Conservation (phyloP, 2,113 vertebrate genomes). For the Crotophaga sulcirostris region DNA sequence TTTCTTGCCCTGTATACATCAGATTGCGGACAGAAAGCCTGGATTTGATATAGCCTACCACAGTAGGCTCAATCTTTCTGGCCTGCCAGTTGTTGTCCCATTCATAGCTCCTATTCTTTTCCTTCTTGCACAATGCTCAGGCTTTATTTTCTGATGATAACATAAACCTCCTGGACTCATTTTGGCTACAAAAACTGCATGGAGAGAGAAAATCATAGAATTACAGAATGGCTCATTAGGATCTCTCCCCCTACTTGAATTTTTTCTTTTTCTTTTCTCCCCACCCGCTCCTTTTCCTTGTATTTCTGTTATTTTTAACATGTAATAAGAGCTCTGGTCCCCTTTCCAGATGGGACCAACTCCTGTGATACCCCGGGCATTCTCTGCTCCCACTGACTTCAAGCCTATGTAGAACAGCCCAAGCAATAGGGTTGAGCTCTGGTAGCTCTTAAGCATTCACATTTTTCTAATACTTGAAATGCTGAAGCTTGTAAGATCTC, state of each 20-base stretch:
- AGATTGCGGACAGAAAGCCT: not conserved
- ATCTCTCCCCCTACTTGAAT: fast-evolving
- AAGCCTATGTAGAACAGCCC: not conserved
- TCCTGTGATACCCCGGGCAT: not conserved
- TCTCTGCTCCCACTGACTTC: not conserved
- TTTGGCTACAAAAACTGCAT: not conserved
- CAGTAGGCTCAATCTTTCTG: not conserved
- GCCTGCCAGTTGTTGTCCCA: not conserved
- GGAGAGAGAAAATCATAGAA: not conserved
- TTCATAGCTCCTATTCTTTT: not conserved
- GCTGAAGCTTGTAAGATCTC: not conserved
- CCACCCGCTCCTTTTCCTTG: not conserved
- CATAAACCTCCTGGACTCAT: not conserved
- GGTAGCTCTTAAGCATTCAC: not conserved
- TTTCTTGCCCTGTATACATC: not conserved
- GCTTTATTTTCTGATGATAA: not conserved
- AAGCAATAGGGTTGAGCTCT: not conserved
- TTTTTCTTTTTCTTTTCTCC: not conserved
- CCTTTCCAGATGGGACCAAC: not conserved
- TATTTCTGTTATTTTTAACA: conserved; percentile 10
- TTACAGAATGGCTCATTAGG: not conserved
- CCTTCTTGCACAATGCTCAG: not conserved
- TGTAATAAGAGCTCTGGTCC: not conserved
- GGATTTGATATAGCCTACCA: not conserved
- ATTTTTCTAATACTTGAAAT: not conserved